phyloP scores from a whole-genome alignment of 2,888 invertebrate genomes.

The Gymnoscelis rufifasciata region DNA sequence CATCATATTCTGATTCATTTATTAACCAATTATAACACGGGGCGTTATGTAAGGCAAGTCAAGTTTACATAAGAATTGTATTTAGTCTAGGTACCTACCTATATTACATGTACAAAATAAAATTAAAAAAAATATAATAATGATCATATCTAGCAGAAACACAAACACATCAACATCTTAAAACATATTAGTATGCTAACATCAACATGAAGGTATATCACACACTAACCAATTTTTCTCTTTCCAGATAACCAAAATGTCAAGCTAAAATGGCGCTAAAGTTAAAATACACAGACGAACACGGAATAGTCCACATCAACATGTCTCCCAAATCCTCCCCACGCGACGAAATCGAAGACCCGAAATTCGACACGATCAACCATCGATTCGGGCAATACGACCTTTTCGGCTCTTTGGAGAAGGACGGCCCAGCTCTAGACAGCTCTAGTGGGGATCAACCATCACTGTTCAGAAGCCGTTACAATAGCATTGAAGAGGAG shows the following conservation, averaged over 20 bases:
- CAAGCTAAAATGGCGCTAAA: slow-evolving; percentile 59
- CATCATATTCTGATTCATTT: too few relatives aligned
- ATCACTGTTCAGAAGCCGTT: slow-evolving; percentile 69
- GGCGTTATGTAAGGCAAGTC: too few relatives aligned
- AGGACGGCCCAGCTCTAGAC: slow-evolving; percentile 14
- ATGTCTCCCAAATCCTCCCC: slow-evolving; percentile 59
- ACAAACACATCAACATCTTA: too few relatives aligned
- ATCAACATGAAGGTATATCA: too few relatives aligned
- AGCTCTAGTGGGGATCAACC: slow-evolving; percentile 41
- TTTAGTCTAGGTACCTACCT: too few relatives aligned
- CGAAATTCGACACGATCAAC: slow-evolving; percentile 71
- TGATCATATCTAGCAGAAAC: too few relatives aligned
- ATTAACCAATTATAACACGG: too few relatives aligned
- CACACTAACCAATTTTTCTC: neutral
- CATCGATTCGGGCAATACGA: slow-evolving; percentile 66
- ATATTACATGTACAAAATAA: too few relatives aligned
- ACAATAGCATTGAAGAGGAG: slow-evolving; percentile 74
- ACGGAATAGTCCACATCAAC: slow-evolving; percentile 70
- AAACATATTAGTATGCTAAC: too few relatives aligned
- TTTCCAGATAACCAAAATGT: slow-evolving; percentile 31
- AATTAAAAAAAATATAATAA: too few relatives aligned
- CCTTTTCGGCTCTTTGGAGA: slow-evolving; percentile 59
- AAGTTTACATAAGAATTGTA: too few relatives aligned
- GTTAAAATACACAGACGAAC: slow-evolving; percentile 70
- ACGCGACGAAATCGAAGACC: slow-evolving; percentile 41